phyloP scores from a whole-genome alignment of 2,888 invertebrate genomes.

The Phytoseiulus persimilis region DNA sequence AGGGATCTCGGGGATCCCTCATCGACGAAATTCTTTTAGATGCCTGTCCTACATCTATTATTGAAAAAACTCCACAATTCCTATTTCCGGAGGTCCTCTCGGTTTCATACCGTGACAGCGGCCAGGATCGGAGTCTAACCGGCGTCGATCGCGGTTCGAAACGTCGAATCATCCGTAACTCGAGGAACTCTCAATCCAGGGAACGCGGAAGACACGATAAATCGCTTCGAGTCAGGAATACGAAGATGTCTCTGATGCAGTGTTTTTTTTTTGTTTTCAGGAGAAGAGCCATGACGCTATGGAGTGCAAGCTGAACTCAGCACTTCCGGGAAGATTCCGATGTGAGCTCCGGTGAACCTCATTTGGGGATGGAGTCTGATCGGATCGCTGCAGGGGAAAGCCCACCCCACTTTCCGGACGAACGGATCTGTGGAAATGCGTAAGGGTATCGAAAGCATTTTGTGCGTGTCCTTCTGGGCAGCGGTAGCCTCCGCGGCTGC shows the following conservation, averaged over 20 bases:
- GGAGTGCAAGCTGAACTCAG: background rate
- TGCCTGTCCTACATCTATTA: no score
- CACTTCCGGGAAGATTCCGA: background rate
- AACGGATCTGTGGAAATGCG: background rate
- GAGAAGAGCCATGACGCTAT: background rate
- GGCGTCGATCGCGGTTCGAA: no score
- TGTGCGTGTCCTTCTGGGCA: background rate
- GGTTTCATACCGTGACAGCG: no score
- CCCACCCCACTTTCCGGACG: background rate
- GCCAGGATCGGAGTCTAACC: no score
- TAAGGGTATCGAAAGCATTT: background rate
- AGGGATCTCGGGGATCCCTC: no score
- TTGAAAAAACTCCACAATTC: no score
- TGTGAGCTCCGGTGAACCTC: background rate
- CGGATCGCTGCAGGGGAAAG: background rate
- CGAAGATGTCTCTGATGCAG: background rate
- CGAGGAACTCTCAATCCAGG: no score
- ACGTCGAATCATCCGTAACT: no score
- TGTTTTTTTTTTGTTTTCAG: background rate
- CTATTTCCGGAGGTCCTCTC: no score
- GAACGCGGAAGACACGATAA: no score
- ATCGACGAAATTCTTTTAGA: no score
- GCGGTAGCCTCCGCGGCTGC: background rate
- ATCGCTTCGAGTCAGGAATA: no score
- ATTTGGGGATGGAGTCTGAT: background rate